These are phyloP conservation scores for Semicossyphus pulcher DNA, from an alignment of 2,113 vertebrate species.

Conservation along the genomic window DNA sequence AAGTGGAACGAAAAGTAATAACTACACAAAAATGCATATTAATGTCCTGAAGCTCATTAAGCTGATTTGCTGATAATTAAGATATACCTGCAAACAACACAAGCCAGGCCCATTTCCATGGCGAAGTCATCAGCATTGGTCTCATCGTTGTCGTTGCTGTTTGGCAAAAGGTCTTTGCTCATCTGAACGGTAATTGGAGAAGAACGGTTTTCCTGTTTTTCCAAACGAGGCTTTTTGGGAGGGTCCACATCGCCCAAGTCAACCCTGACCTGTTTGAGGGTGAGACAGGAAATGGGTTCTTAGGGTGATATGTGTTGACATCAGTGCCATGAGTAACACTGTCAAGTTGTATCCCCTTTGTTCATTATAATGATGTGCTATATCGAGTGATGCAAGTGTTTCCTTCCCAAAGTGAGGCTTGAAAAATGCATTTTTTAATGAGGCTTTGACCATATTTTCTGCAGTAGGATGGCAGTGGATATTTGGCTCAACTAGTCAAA, in stretches of 20 bases:
- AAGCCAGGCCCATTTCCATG: slow-evolving; percentile 99
- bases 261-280: slow-evolving; percentile 84
- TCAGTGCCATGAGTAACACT: too few relatives aligned
- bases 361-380: too few relatives aligned
- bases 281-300: background rate
- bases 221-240: slow-evolving; percentile 92
- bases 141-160: slow-evolving; percentile 93
- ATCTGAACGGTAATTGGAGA: slow-evolving; percentile 92
- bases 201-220: slow-evolving; percentile 90
- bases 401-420: too few relatives aligned
- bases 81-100: slow-evolving; percentile 94
- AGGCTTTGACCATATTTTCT: too few relatives aligned
- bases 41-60: background rate
- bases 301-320: background rate
- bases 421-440: too few relatives aligned
- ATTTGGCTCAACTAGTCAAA: background rate
- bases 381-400: too few relatives aligned
- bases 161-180: slow-evolving; percentile 91
- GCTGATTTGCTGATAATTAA: background rate
- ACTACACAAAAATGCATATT: background rate
- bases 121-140: slow-evolving; percentile 98
- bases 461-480: background rate
- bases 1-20: background rate
- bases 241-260: slow-evolving; percentile 88
- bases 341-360: too few relatives aligned